A percentile compares a stretch with the other conserved stretches of the same genome.
Evolutionary conservation across 2,797 vertebrate species (phyloP).

Genomic region (Menidia menidia): DNA sequence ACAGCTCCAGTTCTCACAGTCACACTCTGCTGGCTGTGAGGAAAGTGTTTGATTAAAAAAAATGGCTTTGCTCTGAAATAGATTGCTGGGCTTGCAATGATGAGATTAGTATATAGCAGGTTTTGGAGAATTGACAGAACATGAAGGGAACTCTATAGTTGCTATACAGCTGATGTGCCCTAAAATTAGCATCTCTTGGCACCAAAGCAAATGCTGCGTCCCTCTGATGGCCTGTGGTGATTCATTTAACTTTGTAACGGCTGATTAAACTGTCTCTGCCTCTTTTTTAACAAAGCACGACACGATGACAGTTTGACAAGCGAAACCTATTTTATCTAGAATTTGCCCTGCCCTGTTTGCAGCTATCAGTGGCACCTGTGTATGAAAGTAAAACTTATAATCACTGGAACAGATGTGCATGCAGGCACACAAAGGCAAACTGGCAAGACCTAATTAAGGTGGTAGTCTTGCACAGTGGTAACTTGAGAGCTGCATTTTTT

Average conservation of each 20-base stretch:
- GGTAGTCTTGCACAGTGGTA: conserved; percentile 26
- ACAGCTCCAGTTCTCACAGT: conserved; percentile 38
- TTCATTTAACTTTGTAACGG: conserved; percentile 70
- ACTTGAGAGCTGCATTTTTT: conserved; percentile 12
- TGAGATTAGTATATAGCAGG: conserved; percentile 64
- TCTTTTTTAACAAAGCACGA: conserved; percentile 59
- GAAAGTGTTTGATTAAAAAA: conserved; percentile 59
- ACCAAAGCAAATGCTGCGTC: conserved; percentile 49
- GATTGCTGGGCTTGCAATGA: conserved; percentile 59
- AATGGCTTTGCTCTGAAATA: conserved; percentile 53
- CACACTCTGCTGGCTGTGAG: conserved; percentile 40
- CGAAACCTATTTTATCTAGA: conserved; percentile 54
- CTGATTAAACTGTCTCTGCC: conserved; percentile 71
- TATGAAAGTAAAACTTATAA: conserved; percentile 45
- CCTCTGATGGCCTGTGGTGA: conserved; percentile 63
- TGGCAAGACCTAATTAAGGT: conserved; percentile 24
- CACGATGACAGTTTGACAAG: conserved; percentile 62
- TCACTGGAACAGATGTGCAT: conserved; percentile 26
- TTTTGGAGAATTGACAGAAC: conserved; percentile 56
- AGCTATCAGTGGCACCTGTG: conserved; percentile 15
- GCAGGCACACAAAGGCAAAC: conserved; percentile 21
- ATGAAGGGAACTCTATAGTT: conserved; percentile 51
- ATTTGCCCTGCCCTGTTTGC: conserved; percentile 29
- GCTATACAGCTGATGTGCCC: conserved; percentile 54
- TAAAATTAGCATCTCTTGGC: conserved; percentile 56